Conservation (phyloP, 2,113 vertebrate species). For the Macaca mulatta region DNA sequence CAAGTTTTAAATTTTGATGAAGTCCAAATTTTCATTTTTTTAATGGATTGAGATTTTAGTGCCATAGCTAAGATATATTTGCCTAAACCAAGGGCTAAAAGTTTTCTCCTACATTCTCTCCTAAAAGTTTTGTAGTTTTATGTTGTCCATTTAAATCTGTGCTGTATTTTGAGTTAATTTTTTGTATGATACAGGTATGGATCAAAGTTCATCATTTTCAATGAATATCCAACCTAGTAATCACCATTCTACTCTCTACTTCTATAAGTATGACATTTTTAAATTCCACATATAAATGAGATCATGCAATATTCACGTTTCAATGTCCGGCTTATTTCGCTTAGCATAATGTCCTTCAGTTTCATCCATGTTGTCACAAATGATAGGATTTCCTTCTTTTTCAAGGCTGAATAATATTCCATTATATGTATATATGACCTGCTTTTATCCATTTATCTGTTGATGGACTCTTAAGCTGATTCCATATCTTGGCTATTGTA, state of each 20-base stretch:
- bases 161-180: neutral
- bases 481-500: neutral
- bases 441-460: neutral
- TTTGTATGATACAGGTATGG: neutral
- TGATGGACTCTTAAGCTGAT: neutral
- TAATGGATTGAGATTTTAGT: neutral
- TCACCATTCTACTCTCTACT: neutral
- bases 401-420: neutral
- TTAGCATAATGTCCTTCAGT: neutral
- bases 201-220: neutral
- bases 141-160: neutral
- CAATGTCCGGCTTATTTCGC: neutral
- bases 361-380: neutral
- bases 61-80: neutral
- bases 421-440: neutral
- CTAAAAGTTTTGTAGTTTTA: neutral
- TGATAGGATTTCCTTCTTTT: neutral
- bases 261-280: too few relatives aligned
- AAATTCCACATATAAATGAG: neutral
- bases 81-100: neutral
- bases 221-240: neutral
- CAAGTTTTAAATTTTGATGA: neutral
- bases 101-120: neutral
- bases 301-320: neutral
- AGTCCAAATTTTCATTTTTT: neutral